Evolutionary conservation across 2,888 invertebrate species (phyloP).

Genomic region (Orthosia incerta): DNA sequence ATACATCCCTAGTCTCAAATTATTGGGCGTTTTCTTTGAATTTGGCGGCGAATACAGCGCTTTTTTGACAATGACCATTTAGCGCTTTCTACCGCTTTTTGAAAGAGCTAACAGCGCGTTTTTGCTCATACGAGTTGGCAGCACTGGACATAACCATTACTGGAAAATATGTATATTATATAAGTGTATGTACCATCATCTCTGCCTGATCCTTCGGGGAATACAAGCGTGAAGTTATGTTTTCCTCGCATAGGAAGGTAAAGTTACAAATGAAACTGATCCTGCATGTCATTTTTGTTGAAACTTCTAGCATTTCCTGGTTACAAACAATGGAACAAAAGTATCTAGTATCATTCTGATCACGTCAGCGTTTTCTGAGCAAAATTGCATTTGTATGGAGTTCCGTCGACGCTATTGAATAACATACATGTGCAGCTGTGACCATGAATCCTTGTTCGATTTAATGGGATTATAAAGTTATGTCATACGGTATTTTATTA

Average conservation of each 20-base stretch:
- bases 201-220: background rate
- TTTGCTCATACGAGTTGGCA: too few species aligned
- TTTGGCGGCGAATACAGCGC: too few species aligned
- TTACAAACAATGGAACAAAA: conserved; percentile 48
- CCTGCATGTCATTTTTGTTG: conserved; percentile 32
- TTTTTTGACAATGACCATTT: too few species aligned
- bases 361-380: conserved; percentile 57
- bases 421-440: conserved; percentile 45
- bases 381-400: conserved; percentile 62
- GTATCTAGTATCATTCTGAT: conserved; percentile 51
- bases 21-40: too few species aligned
- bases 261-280: conserved; percentile 31
- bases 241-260: background rate
- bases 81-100: too few species aligned
- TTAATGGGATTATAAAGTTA: conserved; percentile 41
- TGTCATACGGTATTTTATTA: too few species aligned
- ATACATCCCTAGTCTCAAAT: too few species aligned
- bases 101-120: too few species aligned
- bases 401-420: conserved; percentile 54
- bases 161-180: too few species aligned
- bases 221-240: background rate
- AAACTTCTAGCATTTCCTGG: conserved; percentile 24
- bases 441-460: conserved; percentile 31
- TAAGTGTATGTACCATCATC: too few species aligned
- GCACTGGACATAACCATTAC: too few species aligned